Percentiles rank a stretch among this genome's conserved stretches.
phyloP scores from a whole-genome alignment of 2,113 vertebrate species.

The Hydrolagus affinis region DNA sequence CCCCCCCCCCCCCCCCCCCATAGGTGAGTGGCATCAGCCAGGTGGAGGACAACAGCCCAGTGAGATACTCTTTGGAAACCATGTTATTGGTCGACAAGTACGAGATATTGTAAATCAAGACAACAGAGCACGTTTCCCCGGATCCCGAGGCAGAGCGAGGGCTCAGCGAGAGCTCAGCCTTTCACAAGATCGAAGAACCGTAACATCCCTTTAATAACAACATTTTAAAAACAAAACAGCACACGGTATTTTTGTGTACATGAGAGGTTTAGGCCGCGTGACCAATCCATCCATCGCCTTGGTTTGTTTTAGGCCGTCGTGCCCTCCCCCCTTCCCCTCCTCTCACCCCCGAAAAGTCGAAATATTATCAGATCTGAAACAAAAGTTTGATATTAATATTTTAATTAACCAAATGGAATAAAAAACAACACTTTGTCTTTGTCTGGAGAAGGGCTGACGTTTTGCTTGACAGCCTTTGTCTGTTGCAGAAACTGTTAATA shows the following conservation, averaged over 20 bases:
- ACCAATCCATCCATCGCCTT: not conserved
- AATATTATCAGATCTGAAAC: conserved; percentile 26
- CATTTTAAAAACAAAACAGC: conserved; percentile 1
- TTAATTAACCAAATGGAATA: conserved; percentile 21
- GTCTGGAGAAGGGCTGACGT: not conserved
- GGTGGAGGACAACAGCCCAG: conserved; percentile 75
- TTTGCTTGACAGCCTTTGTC: conserved; percentile 29
- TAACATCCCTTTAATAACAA: not conserved
- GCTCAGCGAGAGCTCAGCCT: not conserved
- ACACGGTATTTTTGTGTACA: conserved; percentile 3
- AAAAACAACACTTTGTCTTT: conserved; percentile 13
- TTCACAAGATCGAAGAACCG: not conserved
- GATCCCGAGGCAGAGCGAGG: not conserved
- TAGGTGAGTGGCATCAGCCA: conserved; percentile 91
- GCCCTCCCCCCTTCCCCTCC: no score
- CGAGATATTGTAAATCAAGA: conserved; percentile 77
- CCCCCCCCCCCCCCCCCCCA: not conserved
- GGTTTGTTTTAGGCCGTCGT: not conserved
- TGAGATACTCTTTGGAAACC: conserved; percentile 86
- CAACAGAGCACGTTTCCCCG: no score
- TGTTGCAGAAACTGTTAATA: conserved; percentile 42
- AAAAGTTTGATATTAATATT: conserved; percentile 31
- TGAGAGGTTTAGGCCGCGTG: not conserved
- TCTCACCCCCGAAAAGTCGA: not conserved
- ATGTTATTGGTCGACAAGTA: conserved; percentile 94